Evolutionary conservation across 2,113 vertebrate species (phyloP).

Genomic region (Bombycilla garrulus): DNA sequence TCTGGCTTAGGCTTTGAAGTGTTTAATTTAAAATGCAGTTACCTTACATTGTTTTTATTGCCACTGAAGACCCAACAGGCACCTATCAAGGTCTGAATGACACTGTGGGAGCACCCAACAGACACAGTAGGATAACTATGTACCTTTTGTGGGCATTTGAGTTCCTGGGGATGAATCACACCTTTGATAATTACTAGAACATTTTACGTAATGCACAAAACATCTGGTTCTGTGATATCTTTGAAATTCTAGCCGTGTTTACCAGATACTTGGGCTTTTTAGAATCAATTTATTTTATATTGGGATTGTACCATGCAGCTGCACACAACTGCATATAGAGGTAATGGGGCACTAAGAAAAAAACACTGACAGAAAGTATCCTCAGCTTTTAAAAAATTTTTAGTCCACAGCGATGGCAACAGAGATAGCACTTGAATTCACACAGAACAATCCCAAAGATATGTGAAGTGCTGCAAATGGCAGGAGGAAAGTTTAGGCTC

Average conservation of each 20-base stretch:
- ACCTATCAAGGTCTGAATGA: background rate
- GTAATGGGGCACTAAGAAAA: background rate
- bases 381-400: background rate
- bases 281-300: background rate
- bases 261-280: background rate
- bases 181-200: background rate
- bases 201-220: background rate
- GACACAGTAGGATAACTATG: background rate
- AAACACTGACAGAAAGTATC: background rate
- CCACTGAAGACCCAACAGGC: background rate
- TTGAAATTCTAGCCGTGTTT: background rate
- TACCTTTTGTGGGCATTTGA: background rate
- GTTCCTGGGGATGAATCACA: background rate
- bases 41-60: background rate
- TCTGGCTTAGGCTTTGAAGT: background rate
- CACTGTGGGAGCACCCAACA: background rate
- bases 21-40: background rate
- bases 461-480: background rate
- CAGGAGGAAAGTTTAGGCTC: background rate
- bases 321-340: accelerated
- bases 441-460: background rate
- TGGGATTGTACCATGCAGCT: background rate
- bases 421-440: background rate
- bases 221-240: background rate
- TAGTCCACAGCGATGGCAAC: background rate